phyloP scores from a whole-genome alignment of 2,797 vertebrate genomes.

The Aulostomus chinensis region DNA sequence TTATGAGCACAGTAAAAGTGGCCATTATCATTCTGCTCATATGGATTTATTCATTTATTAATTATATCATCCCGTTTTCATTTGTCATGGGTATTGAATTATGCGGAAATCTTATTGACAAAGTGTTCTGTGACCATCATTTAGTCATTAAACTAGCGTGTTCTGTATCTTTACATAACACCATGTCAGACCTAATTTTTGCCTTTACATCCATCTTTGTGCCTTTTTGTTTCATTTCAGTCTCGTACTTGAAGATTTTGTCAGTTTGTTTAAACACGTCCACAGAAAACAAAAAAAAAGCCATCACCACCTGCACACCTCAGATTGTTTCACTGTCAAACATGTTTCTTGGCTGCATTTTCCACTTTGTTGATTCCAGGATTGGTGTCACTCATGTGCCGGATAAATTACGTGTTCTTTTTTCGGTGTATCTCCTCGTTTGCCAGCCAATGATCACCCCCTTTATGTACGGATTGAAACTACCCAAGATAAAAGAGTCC shows the following conservation, averaged over 20 bases:
- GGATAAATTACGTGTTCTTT: slow-evolving; percentile 10
- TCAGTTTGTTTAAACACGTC: slow-evolving; percentile 29
- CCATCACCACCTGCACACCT: slow-evolving; percentile 46
- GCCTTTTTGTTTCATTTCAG: slow-evolving; percentile 31
- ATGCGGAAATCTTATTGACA: slow-evolving; percentile 44
- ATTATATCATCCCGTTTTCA: slow-evolving; percentile 1
- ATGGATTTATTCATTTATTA: slow-evolving; percentile 29
- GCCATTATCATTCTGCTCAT: slow-evolving; percentile 10
- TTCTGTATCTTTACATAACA: slow-evolving; percentile 13
- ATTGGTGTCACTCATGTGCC: slow-evolving; percentile 5
- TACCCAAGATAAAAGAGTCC: slow-evolving; percentile 36
- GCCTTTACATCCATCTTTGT: slow-evolving; percentile 3
- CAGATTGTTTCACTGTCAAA: slow-evolving; percentile 52
- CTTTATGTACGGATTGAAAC: slow-evolving; percentile 43
- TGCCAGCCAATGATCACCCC: slow-evolving; percentile 40
- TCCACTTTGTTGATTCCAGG: slow-evolving; percentile 34
- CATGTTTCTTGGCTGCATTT: slow-evolving; percentile 23
- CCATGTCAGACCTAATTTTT: slow-evolving; percentile 22
- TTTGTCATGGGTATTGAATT: slow-evolving; percentile 10
- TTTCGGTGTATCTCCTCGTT: slow-evolving; percentile 44
- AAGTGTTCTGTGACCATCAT: slow-evolving; percentile 49
- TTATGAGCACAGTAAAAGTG: slow-evolving; percentile 39
- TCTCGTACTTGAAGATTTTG: slow-evolving; percentile 51
- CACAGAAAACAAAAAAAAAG: slow-evolving; percentile 37
- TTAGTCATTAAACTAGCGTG: slow-evolving; percentile 40